A percentile compares a stretch with the other conserved stretches of the same genome.
Evolutionary conservation across 1,140 invertebrate genomes (phyloP).

Genomic region (Drosophila subobscura): DNA sequence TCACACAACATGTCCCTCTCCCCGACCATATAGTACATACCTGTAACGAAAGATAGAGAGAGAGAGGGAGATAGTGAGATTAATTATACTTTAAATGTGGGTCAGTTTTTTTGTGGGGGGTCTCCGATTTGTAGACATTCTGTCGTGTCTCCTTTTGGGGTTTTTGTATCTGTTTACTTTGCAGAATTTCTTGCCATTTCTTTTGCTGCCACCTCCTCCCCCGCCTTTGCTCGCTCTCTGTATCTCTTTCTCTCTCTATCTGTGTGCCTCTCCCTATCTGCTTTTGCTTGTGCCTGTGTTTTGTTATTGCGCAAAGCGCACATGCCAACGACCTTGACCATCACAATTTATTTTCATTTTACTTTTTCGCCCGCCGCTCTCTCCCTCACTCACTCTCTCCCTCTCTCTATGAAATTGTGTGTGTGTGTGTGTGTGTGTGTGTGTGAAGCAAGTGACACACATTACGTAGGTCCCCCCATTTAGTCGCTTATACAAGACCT

Average conservation of each 20-base stretch:
- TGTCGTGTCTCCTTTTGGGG: constrained; percentile 26
- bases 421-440: constrained; percentile 35
- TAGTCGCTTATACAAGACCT: constrained; percentile 58
- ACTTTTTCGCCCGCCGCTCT: constrained; percentile 57
- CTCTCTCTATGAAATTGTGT: constrained; percentile 3
- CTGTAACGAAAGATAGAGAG: constrained; percentile 24
- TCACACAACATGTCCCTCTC: constrained; percentile 6
- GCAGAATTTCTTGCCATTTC: constrained; percentile 45
- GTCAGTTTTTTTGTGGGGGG: constrained; percentile 7
- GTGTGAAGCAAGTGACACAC: constrained; percentile 64
- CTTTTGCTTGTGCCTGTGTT: constrained; percentile 25
- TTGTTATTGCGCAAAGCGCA: constrained; percentile 69
- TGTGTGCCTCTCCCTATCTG: constrained; percentile 7
- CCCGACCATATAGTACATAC: constrained; percentile 33
- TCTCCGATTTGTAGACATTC: constrained; percentile 23
- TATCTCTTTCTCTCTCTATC: constrained; percentile 2
- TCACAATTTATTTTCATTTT: constrained; percentile 83
- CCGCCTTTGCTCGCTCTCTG: constrained; percentile 18
- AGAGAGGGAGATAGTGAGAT: background rate
- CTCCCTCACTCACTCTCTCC: constrained; percentile 25
- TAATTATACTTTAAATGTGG: constrained; percentile 35
- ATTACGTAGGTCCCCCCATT: constrained; percentile 57
- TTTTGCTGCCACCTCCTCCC: constrained; percentile 15
- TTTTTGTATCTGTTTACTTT: constrained; percentile 63
- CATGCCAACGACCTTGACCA: constrained; percentile 81